These are phyloP conservation scores for Melanotus villosus DNA, from an alignment of 2,888 invertebrate species.

Conservation along the genomic window DNA sequence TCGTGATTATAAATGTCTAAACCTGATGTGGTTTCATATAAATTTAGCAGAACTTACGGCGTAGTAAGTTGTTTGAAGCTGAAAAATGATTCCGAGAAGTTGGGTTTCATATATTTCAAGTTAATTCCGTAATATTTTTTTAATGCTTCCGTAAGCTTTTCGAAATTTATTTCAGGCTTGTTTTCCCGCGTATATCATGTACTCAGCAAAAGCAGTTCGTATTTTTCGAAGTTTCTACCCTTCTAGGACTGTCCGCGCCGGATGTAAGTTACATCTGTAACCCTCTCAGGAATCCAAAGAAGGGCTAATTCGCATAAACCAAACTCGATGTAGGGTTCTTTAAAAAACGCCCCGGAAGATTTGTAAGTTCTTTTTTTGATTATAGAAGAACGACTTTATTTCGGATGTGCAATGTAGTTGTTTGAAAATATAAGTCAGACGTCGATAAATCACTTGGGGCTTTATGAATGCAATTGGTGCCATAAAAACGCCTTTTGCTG, in stretches of 20 bases:
- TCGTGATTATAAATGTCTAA: background rate
- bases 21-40: slow-evolving; percentile 6
- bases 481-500: slow-evolving; percentile 21
- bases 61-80: slow-evolving; percentile 1
- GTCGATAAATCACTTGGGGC: background rate
- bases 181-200: slow-evolving; percentile 17
- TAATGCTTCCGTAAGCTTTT: slow-evolving; percentile 10
- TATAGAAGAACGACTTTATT: background rate
- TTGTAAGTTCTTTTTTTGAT: slow-evolving; percentile 15
- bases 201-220: background rate
- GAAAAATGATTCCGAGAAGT: background rate
- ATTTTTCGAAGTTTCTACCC: slow-evolving; percentile 10
- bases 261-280: slow-evolving; percentile 20
- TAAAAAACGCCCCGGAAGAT: slow-evolving; percentile 2
- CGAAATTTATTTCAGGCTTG: slow-evolving; percentile 5
- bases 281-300: slow-evolving; percentile 13
- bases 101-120: background rate
- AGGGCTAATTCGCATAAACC: slow-evolving; percentile 18
- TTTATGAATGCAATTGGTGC: slow-evolving; percentile 25
- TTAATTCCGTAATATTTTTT: slow-evolving; percentile 9
- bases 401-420: background rate
- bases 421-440: slow-evolving; percentile 5
- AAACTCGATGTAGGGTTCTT: background rate
- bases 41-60: background rate
- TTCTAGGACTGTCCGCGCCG: slow-evolving; percentile 20